These are phyloP conservation scores for Alauda arvensis DNA, from an alignment of 2,797 vertebrate genomes.

Conservation along the genomic window DNA sequence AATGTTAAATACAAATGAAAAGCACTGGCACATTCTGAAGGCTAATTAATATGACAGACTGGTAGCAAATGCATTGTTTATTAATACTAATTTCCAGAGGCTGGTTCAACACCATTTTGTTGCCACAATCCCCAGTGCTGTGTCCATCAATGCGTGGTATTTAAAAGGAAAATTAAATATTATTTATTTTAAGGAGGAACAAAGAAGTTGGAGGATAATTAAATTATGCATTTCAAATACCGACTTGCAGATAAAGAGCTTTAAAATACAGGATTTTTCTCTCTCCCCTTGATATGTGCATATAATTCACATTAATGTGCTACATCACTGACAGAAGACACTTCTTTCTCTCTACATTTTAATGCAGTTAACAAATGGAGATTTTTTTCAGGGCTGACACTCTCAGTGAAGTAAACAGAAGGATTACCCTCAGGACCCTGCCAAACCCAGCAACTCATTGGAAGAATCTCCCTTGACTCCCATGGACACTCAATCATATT, in stretches of 20 bases:
- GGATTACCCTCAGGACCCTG: slow-evolving; percentile 13
- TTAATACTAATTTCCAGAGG: slow-evolving; percentile 46
- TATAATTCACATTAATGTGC: slow-evolving; percentile 11
- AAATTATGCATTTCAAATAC: slow-evolving; percentile 50
- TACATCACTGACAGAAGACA: neutral
- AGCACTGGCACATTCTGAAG: slow-evolving; percentile 38
- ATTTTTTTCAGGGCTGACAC: slow-evolving; percentile 18
- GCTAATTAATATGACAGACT: slow-evolving; percentile 51
- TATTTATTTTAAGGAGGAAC: slow-evolving; percentile 44
- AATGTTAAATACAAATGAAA: slow-evolving; percentile 57
- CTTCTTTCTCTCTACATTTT: neutral
- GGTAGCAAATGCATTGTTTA: slow-evolving; percentile 56
- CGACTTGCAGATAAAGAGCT: slow-evolving; percentile 21
- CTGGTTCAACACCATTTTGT: slow-evolving; percentile 53
- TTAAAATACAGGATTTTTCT: slow-evolving; percentile 21
- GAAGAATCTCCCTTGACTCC: slow-evolving; percentile 9
- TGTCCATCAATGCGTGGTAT: slow-evolving; percentile 17
- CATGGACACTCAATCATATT: neutral
- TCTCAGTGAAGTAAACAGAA: slow-evolving; percentile 18
- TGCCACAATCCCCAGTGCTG: neutral
- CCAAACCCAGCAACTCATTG: neutral
- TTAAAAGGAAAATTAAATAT: slow-evolving; percentile 33
- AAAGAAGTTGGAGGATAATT: slow-evolving; percentile 47
- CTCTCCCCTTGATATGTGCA: neutral
- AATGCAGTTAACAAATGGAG: slow-evolving; percentile 3